Base-by-base conservation (phyloP, 1,140 invertebrate species). In the Leguminivora glycinivorella region DNA sequence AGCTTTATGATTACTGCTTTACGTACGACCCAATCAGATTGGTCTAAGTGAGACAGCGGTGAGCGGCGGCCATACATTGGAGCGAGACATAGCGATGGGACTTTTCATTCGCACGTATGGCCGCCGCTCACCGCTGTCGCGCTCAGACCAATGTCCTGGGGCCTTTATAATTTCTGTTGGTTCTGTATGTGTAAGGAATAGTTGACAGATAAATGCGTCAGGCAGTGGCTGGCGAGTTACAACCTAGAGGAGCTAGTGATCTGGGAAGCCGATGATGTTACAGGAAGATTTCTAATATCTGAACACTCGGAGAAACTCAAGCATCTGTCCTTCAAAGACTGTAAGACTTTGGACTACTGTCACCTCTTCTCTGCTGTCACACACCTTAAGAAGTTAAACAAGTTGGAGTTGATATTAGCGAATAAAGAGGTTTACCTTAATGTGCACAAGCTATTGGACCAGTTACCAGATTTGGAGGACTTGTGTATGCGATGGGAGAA, bases 1-100 rank as follows among this genome's bases (percentile, higher is more conserved):
- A n/a, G n/a, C n/a, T 47, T 22, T 52, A 19, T 52, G 17, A 19
- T 52, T 52, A 52, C 47, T 52, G 19, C 47, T 52, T 52, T 52
- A 10, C n/a, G n/a, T n/a, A n/a, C n/a, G n/a, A n/a, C n/a, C n/a
- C n/a, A n/a, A n/a, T n/a, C n/a, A n/a, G n/a, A n/a, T n/a, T n/a
- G n/a, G n/a, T n/a, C n/a, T n/a, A n/a, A n/a, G n/a, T n/a, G n/a
- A n/a, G n/a, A n/a, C n/a, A n/a, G n/a, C n/a, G n/a, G n/a, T n/a
- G n/a, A n/a, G n/a, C n/a, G n/a, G n/a, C n/a, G n/a, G n/a, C n/a
- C n/a, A n/a, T n/a, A n/a, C n/a, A n/a, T n/a, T n/a, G n/a, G n/a
- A n/a, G n/a, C n/a, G n/a, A n/a, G n/a, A n/a, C n/a, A n/a, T n/a
- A n/a, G n/a, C n/a, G n/a, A n/a, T n/a, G n/a, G n/a, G n/a, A n/a